Evolutionary conservation across 2,797 vertebrate genomes (phyloP).

Genomic region (Sebastes itinus): DNA sequence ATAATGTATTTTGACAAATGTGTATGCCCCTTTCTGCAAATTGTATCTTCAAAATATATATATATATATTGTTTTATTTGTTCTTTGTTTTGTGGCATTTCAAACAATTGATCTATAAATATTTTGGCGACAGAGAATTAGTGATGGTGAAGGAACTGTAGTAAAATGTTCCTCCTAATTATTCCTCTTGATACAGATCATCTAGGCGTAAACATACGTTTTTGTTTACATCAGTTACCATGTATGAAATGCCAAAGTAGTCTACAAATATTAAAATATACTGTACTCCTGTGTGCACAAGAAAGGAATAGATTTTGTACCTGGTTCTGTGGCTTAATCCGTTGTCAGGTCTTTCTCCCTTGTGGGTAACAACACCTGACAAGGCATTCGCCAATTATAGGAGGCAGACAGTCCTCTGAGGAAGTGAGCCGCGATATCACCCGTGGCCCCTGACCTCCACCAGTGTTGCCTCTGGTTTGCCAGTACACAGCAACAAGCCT

Average conservation of each 20-base stretch:
- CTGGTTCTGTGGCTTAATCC: not conserved
- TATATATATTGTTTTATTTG: not conserved
- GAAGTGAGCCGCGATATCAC: not conserved
- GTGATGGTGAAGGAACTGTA: not conserved
- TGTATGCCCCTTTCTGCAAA: not conserved
- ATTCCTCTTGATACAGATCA: not conserved
- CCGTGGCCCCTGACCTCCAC: not conserved
- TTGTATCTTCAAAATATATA: too few relatives aligned
- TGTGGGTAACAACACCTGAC: not conserved
- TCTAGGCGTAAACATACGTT: not conserved
- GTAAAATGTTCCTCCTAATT: not conserved
- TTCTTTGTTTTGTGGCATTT: not conserved
- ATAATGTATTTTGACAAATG: not conserved
- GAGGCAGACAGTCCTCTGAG: not conserved
- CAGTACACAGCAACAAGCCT: not conserved
- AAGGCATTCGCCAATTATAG: not conserved
- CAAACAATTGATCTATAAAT: not conserved
- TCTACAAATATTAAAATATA: not conserved
- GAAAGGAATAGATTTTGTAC: not conserved
- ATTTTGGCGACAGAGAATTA: not conserved
- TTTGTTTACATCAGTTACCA: not conserved
- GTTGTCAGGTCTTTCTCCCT: not conserved
- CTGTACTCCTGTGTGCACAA: not conserved
- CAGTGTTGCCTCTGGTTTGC: not conserved
- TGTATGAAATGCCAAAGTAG: not conserved